Evolutionary conservation across 2,888 invertebrate species (phyloP).

Genomic region (Abscondita cerata): DNA sequence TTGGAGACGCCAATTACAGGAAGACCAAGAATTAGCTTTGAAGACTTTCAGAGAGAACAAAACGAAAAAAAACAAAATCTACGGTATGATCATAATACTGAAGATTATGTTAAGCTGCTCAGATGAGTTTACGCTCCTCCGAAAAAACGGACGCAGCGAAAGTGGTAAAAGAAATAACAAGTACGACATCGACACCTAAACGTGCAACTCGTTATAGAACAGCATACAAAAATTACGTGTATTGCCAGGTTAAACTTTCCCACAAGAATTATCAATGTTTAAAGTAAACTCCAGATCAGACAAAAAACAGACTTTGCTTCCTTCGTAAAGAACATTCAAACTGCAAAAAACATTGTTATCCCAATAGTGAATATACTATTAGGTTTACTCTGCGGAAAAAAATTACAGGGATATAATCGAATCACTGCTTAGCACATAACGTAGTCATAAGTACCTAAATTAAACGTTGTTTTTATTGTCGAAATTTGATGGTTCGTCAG

Average conservation of each 20-base stretch:
- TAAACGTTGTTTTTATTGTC: background rate
- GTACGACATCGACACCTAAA: background rate
- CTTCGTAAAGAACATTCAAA: background rate
- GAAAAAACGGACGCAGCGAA: background rate
- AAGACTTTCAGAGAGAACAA: too few species aligned
- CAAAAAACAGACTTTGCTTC: background rate
- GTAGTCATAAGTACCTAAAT: background rate
- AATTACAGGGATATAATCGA: background rate
- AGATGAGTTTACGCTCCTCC: background rate
- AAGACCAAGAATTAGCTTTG: too few species aligned
- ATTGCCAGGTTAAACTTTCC: too few species aligned
- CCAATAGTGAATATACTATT: background rate
- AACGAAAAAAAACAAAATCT: too few species aligned
- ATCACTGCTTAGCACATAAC: background rate
- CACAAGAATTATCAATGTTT: too few species aligned
- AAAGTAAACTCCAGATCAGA: background rate
- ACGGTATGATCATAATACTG: too few species aligned
- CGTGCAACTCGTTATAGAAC: background rate
- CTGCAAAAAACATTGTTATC: slow-evolving; percentile 1
- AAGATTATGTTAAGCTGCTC: background rate
- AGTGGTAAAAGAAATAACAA: background rate
- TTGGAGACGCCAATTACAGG: too few species aligned
- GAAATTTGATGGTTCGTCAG: background rate
- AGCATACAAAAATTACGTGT: background rate
- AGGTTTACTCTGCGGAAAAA: background rate